These are phyloP conservation scores for Dendrolimus punctatus DNA, from an alignment of 1,140 invertebrate genomes.

Conservation along the genomic window DNA sequence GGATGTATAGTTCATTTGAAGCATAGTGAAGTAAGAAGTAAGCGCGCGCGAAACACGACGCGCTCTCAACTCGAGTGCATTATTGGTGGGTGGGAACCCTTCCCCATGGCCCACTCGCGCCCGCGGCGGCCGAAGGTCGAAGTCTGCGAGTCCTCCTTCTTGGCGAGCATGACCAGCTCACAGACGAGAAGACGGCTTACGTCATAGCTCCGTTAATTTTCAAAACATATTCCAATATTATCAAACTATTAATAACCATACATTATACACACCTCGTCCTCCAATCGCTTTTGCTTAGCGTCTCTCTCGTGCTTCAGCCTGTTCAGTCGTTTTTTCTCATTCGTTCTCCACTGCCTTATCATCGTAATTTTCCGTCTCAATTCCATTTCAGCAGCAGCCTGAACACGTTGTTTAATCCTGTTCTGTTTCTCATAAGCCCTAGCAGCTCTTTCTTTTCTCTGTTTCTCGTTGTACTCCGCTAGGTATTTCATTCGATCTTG, in stretches of 20 bases:
- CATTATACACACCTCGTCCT: conserved; percentile 37
- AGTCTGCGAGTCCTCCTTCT: too few relatives aligned
- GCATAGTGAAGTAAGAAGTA: too few relatives aligned
- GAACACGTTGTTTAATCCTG: conserved; percentile 54
- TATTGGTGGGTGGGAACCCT: too few relatives aligned
- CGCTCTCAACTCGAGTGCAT: too few relatives aligned
- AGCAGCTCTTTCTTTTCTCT: conserved; percentile 42
- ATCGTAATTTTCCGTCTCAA: conserved; percentile 57
- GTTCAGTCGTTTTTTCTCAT: conserved; percentile 53
- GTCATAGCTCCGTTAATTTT: too few relatives aligned
- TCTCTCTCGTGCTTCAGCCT: conserved; percentile 44
- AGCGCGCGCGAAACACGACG: too few relatives aligned
- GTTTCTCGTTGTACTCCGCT: conserved; percentile 51
- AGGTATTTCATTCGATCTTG: conserved; percentile 52
- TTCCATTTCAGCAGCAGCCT: conserved; percentile 59
- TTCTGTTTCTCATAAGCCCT: conserved; percentile 45
- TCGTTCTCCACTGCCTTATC: conserved; percentile 52
- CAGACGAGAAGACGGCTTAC: too few relatives aligned
- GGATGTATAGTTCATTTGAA: too few relatives aligned
- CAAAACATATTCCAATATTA: too few relatives aligned
- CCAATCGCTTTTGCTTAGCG: conserved; percentile 32
- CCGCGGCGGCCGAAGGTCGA: too few relatives aligned
- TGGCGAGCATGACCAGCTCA: too few relatives aligned
- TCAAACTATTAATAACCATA: neutral
- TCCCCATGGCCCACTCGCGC: too few relatives aligned